These are phyloP conservation scores for Oreochromis spilurus DNA, from an alignment of 2,113 vertebrate species.

Conservation along the genomic window DNA sequence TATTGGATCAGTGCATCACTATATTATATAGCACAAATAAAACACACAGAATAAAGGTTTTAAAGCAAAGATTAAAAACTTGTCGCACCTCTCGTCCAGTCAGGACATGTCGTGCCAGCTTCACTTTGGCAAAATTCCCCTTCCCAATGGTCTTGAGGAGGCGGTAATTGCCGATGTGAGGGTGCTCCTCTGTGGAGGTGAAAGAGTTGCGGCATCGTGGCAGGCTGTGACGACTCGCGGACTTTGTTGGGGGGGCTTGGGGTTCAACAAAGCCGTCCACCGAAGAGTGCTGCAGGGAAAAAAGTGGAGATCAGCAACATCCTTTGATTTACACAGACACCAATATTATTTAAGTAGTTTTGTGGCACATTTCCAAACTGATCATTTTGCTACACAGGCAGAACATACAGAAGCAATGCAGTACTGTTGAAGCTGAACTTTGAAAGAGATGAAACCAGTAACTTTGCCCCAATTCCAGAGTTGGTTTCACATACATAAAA, in stretches of 20 bases:
- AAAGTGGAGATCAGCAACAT: constrained; percentile 3
- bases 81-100: constrained; percentile 91
- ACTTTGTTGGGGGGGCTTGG: constrained; percentile 82
- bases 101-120: constrained; percentile 88
- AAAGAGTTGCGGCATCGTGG: constrained; percentile 90
- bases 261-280: constrained; percentile 88
- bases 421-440: constrained; percentile 16
- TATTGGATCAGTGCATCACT: neutral
- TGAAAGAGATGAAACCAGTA: neutral
- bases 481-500: neutral
- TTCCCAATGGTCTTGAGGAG: constrained; percentile 96
- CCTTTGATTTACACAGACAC: neutral
- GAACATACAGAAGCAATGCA: neutral
- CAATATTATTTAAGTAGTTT: neutral
- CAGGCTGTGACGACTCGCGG: constrained; percentile 88
- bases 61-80: neutral
- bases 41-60: neutral
- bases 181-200: constrained; percentile 85
- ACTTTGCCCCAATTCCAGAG: neutral
- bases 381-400: neutral
- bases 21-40: neutral
- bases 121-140: constrained; percentile 96
- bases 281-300: constrained; percentile 81
- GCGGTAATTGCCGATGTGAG: constrained; percentile 92
- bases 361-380: neutral